phyloP scores from a whole-genome alignment of 2,113 vertebrate genomes.

The Nansenia antarctica region DNA sequence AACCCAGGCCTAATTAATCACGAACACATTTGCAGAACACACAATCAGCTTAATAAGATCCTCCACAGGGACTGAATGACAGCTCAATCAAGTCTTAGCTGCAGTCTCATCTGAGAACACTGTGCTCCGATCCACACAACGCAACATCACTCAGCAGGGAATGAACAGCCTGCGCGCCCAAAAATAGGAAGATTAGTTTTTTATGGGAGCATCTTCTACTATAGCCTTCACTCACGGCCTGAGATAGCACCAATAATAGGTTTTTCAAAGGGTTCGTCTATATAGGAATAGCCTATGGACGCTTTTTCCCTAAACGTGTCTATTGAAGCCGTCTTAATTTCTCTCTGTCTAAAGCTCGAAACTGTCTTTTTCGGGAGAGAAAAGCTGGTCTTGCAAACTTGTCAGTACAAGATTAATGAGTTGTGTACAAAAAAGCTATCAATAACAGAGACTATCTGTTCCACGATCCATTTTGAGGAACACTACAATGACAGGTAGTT shows the following conservation, averaged over 20 bases:
- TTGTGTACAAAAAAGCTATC: not conserved
- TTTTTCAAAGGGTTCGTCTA: too few relatives aligned
- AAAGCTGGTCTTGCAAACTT: not conserved
- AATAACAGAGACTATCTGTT: not conserved
- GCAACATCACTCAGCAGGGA: constrained; percentile 8
- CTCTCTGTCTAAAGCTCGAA: too few relatives aligned
- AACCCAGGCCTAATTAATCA: constrained; percentile 18
- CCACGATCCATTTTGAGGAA: not conserved
- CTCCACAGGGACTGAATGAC: constrained; percentile 16
- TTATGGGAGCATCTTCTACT: not conserved
- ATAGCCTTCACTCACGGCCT: too few relatives aligned
- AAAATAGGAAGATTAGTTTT: too few relatives aligned
- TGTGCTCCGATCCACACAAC: constrained; percentile 27
- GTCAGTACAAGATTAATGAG: constrained; percentile 18
- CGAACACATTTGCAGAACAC: constrained; percentile 21
- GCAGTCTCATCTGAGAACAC: constrained; percentile 19
- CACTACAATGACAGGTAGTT: constrained; percentile 2
- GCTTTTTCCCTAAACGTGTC: too few relatives aligned
- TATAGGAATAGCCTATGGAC: too few relatives aligned
- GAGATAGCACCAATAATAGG: too few relatives aligned
- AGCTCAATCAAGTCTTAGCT: constrained; percentile 15
- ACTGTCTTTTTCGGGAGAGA: too few relatives aligned
- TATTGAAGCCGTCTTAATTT: too few relatives aligned
- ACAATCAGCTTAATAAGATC: constrained; percentile 20
- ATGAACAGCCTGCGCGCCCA: too few relatives aligned